Base-by-base conservation (phyloP, 2,888 invertebrate species). In the Formica aserva region DNA sequence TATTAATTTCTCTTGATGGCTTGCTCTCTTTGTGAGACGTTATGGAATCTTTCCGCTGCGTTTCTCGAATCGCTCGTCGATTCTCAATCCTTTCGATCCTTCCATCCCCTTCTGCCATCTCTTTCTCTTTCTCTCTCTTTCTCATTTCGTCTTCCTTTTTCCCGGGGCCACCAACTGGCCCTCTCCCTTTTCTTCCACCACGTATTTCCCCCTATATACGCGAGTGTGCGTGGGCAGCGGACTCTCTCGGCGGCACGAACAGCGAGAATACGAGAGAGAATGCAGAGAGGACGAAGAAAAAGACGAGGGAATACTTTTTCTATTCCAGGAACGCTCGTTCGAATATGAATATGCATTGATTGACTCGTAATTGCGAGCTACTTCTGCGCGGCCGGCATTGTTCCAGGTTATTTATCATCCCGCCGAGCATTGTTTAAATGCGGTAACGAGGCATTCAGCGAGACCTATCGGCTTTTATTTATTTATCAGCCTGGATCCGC, bases 301-400 rank as follows among this genome's bases (percentile, higher is more conserved):
- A 71, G 81, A 29, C 32, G 45, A 57, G 52, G 32, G 38, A 57
- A 32, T 60, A 81, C 62, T 89, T 90, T 91, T 89, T 91, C 88
- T 85, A 91, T 90, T 91, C 91, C 87, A 85, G 88, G 88, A 91
- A 91, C 91, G 91, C 88, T 85, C 87, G 87, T 86, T 84, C 90
- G 83, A 87, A 90, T 88, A 91, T 91, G 90, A 90, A 90, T 91
- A 92, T 92, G 91, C 91, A 92, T 91, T 90, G 91, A 91, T 91
- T 91, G 91, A 91, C 91, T 86, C 85, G 89, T 91, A 91, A 91
- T 91, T 90, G 90, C 91, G 85, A 86, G 90, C 90, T 89, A 89
- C 90, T 90, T 89, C 90, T 83, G 77, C 76, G 45, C 80, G 62
- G 60, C 60, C 78, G 13, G 57, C 85, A 87, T 90, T 88, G 88